Base-by-base conservation (phyloP, 2,113 vertebrate genomes). In the Macrotis lagotis region DNA sequence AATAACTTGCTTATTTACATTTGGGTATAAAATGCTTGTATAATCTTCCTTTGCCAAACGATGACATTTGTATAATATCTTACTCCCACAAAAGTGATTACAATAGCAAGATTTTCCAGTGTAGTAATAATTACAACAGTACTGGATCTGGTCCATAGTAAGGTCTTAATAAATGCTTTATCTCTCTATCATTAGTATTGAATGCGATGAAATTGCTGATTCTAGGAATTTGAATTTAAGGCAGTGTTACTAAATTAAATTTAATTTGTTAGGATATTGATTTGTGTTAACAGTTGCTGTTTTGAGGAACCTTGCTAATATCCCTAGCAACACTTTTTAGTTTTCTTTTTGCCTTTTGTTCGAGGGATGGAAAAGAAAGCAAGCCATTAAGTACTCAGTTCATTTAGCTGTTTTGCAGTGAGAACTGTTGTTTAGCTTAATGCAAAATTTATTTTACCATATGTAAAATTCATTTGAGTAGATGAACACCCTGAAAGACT, bases 381-480 rank as follows among this genome's bases (percentile, higher is more conserved):
- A 91, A 48, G 25, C 8, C 44, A 22, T 26, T 0, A 88, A 28
- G 1, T n/a, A 95, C 53, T 51, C 50, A 48, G 2, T 0, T 6
- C 53, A 47, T 94, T 44, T 0, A 1, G 93, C 37, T 94, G 48
- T 95, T 52, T 90, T 1, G 9, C 83, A 0, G n/a, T 49, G 89
- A 59, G 8, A 92, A 26, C 0, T 44, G 92, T 91, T 92, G 92
- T 52, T 5, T 47, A 50, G 55, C 96, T 90, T 2, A 92, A 96
- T 97, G 95, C 94, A 97, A 91, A 97, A 95, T 97, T 94, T 50
- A 95, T 98, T 92, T 95, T 91, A 24, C 95, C 93, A 0, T 96
- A 51, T 95, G 93, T 95, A 97, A 97, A 97, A 97, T 96, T 93
- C 95, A 97, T 94, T 93, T 95, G 96, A 95, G 95, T 28, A 92